Conservation (phyloP, 2,797 vertebrate species). For the Argentina silus region DNA sequence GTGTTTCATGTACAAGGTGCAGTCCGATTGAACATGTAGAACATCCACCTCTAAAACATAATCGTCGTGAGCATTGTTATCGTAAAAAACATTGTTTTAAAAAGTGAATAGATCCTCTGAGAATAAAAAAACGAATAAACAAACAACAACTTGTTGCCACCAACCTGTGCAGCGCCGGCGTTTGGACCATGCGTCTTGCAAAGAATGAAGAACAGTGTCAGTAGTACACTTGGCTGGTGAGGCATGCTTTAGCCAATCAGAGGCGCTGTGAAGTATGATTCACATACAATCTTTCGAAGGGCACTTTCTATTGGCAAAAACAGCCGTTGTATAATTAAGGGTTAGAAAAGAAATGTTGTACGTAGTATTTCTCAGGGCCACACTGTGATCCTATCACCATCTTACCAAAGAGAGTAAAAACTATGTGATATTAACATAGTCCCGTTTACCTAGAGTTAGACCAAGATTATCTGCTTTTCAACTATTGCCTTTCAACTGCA, state of each 20-base stretch:
- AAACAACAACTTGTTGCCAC: background rate
- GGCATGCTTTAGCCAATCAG: background rate
- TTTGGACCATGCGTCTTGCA: slow-evolving; percentile 1
- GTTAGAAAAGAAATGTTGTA: background rate
- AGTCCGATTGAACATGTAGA: background rate
- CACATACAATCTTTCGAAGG: background rate
- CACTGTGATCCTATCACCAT: background rate
- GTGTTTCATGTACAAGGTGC: background rate
- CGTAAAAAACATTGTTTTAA: background rate
- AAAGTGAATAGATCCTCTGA: background rate
- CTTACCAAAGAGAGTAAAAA: too few relatives aligned
- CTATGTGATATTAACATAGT: too few relatives aligned
- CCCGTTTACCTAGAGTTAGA: too few relatives aligned
- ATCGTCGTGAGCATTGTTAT: too few relatives aligned
- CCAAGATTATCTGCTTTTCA: too few relatives aligned
- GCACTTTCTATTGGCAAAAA: background rate
- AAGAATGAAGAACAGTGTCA: background rate
- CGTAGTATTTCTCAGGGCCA: background rate
- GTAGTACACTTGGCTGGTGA: background rate
- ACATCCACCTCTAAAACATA: too few relatives aligned
- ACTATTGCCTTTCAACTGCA: background rate
- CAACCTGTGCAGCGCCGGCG: background rate
- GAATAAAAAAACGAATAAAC: background rate
- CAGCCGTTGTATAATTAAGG: background rate
- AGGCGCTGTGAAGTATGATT: background rate